phyloP scores from a whole-genome alignment of 2,888 invertebrate genomes.

The Eustalomyia histrio region DNA sequence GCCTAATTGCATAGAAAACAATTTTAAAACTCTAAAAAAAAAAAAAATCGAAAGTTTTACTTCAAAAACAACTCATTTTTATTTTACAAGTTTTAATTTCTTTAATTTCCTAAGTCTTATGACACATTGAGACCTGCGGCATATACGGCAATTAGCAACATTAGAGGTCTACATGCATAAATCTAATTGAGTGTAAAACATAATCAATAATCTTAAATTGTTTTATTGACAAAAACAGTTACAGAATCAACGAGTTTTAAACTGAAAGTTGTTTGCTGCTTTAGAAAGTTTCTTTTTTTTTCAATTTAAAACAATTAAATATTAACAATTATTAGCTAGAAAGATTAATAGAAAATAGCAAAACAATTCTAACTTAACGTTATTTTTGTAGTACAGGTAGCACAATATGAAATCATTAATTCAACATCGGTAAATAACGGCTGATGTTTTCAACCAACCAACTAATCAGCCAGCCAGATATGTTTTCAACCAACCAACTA shows the following conservation, averaged over 20 bases:
- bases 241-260: neutral
- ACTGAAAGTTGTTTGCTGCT: conserved; percentile 38
- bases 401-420: conserved; percentile 24
- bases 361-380: conserved; percentile 20
- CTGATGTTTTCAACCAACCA: too few relatives aligned
- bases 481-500: too few relatives aligned
- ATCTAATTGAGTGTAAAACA: conserved; percentile 10
- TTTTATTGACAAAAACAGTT: conserved; percentile 5
- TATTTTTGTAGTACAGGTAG: neutral
- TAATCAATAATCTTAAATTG: conserved; percentile 10
- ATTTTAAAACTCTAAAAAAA: too few relatives aligned
- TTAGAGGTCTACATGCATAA: neutral
- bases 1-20: too few relatives aligned
- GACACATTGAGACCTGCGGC: neutral
- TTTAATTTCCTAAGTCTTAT: too few relatives aligned
- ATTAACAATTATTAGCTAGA: conserved; percentile 43
- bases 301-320: conserved; percentile 54
- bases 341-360: conserved; percentile 32
- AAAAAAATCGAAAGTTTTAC: too few relatives aligned
- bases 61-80: too few relatives aligned
- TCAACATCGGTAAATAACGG: conserved; percentile 30
- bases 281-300: conserved; percentile 48
- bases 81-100: too few relatives aligned
- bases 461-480: too few relatives aligned
- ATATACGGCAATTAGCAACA: neutral